Percentiles rank a stretch among this genome's conserved stretches.
These are phyloP conservation scores for Drosophila asahinai DNA, from an alignment of 1,140 invertebrate genomes.

Conservation along the genomic window DNA sequence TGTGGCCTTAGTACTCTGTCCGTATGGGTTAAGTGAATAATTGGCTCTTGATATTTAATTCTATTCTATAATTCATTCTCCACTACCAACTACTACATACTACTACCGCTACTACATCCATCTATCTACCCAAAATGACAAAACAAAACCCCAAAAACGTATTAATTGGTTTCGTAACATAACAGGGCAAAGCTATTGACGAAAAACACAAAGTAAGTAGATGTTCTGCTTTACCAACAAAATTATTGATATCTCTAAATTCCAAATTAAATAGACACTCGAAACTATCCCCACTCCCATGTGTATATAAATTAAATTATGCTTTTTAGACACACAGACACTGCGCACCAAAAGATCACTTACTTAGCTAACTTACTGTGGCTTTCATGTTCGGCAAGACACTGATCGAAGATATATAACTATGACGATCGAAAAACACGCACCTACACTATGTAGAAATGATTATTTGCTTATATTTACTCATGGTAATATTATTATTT, in stretches of 20 bases:
- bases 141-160: constrained; percentile 53
- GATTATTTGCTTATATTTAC: constrained; percentile 27
- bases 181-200: constrained; percentile 84
- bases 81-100: constrained; percentile 66
- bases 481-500: constrained; percentile 44
- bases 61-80: constrained; percentile 46
- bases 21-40: constrained; percentile 63
- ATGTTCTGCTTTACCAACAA: constrained; percentile 49
- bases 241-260: constrained; percentile 39
- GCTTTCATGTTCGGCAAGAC: constrained; percentile 39
- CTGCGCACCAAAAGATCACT: constrained; percentile 43
- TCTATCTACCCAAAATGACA: constrained; percentile 30
- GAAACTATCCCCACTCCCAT: constrained; percentile 42
- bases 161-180: constrained; percentile 63
- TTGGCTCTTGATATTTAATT: constrained; percentile 68
- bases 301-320: constrained; percentile 55
- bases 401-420: constrained; percentile 42
- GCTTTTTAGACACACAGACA: constrained; percentile 60
- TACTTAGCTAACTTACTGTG: constrained; percentile 39
- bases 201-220: constrained; percentile 84
- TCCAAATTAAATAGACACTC: constrained; percentile 39
- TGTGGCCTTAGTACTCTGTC: constrained; percentile 30
- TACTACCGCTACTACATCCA: constrained; percentile 39
- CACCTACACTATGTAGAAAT: constrained; percentile 40
- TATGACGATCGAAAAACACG: constrained; percentile 42